Evolutionary conservation across 2,113 vertebrate species (phyloP).

Genomic region (Urocitellus parryii): DNA sequence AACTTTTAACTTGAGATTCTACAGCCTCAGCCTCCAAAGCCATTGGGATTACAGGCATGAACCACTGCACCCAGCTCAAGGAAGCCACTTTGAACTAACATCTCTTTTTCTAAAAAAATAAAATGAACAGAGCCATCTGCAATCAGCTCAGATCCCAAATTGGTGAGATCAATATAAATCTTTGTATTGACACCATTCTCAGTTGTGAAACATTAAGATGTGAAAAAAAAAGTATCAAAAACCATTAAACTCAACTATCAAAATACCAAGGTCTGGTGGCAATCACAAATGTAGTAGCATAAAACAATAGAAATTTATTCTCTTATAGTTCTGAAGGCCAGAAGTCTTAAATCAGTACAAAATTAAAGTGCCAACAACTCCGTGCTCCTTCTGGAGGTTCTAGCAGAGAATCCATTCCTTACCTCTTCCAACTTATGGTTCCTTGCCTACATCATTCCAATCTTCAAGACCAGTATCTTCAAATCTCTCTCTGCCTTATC

Average conservation of each 20-base stretch:
- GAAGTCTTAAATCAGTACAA: neutral
- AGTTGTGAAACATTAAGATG: neutral
- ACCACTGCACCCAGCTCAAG: neutral
- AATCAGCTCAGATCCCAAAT: neutral
- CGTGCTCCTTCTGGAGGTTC: too few relatives aligned
- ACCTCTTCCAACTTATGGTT: neutral
- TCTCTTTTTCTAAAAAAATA: neutral
- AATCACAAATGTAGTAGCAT: neutral
- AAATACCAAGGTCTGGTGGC: neutral
- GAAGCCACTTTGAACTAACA: neutral
- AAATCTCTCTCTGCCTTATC: neutral
- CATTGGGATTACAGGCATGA: too few relatives aligned
- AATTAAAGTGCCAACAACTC: neutral
- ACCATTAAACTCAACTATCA: neutral
- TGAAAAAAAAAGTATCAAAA: neutral
- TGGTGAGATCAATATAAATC: neutral
- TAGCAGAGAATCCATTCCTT: neutral
- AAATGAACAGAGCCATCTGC: neutral
- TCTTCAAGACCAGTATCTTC: neutral
- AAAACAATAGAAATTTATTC: slow-evolving; percentile 26
- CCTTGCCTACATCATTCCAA: neutral
- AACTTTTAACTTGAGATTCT: too few relatives aligned
- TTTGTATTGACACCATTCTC: neutral
- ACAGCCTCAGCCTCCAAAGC: too few relatives aligned
- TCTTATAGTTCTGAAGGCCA: neutral